A percentile compares a stretch with the other conserved stretches of the same genome.
Evolutionary conservation across 2,888 invertebrate genomes (phyloP).

Genomic region (Scrobipalpa costella): DNA sequence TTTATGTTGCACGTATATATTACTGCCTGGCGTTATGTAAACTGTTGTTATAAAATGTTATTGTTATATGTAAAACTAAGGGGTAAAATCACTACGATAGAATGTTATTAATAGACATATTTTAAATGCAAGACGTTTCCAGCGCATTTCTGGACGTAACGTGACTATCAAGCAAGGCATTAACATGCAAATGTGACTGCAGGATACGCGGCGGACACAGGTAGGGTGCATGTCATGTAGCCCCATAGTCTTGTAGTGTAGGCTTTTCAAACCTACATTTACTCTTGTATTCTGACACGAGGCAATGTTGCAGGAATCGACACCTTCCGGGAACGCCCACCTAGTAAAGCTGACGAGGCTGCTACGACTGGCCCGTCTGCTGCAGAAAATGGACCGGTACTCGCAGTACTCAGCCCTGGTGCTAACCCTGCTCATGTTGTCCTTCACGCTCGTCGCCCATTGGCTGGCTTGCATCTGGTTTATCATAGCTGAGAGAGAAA

Average conservation of each 20-base stretch:
- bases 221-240: slow-evolving; percentile 15
- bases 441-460: slow-evolving; percentile 96
- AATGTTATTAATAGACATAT: not conserved
- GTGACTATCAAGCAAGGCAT: slow-evolving; percentile 15
- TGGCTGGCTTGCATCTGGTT: slow-evolving; percentile 99
- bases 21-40: not conserved
- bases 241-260: not conserved
- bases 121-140: slow-evolving; percentile 14
- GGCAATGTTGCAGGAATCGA: slow-evolving; percentile 80
- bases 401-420: slow-evolving; percentile 98
- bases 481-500: slow-evolving; percentile 95
- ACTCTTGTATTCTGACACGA: not conserved
- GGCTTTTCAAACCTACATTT: not conserved
- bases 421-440: slow-evolving; percentile 95
- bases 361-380: slow-evolving; percentile 91
- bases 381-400: slow-evolving; percentile 98
- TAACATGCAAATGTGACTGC: slow-evolving; percentile 19
- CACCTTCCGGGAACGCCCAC: slow-evolving; percentile 89
- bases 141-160: slow-evolving; percentile 19
- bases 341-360: slow-evolving; percentile 95
- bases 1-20: slow-evolving; percentile 8
- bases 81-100: not conserved
- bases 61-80: not conserved
- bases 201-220: slow-evolving; percentile 16
- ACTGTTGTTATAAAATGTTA: not conserved